A percentile compares a stretch with the other conserved stretches of the same genome.
Conservation (phyloP, 53 echinoderm and acorn worm species). For the Actinopyga echinites region DNA sequence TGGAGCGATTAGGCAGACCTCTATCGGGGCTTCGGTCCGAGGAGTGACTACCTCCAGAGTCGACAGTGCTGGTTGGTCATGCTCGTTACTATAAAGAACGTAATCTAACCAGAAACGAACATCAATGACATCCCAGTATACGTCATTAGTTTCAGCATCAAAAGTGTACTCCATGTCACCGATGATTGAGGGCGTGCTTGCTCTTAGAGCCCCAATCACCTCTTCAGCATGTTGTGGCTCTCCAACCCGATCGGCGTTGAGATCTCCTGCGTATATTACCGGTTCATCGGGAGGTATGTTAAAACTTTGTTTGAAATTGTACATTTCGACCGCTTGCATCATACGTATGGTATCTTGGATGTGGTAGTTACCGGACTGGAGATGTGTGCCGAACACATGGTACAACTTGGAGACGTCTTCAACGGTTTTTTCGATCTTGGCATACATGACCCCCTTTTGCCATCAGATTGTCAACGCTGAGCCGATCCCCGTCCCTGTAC, state of each 20-base stretch:
- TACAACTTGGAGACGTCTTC: conserved; percentile 55
- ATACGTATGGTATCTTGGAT: conserved; percentile 59
- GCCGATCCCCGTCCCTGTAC: conserved; percentile 52
- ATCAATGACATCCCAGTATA: conserved; percentile 49
- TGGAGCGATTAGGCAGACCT: conserved; percentile 56
- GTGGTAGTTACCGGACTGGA: conserved; percentile 65
- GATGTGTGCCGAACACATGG: conserved; percentile 87
- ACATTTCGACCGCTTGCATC: conserved; percentile 73
- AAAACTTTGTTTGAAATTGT: conserved; percentile 57
- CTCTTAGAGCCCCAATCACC: conserved; percentile 67
- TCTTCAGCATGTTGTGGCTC: conserved; percentile 64
- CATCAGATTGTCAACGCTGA: conserved; percentile 31
- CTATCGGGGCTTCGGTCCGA: conserved; percentile 42
- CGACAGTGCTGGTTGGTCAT: conserved; percentile 59
- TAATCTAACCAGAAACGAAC: conserved; percentile 72
- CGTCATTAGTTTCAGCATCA: conserved; percentile 72
- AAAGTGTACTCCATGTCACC: conserved; percentile 70
- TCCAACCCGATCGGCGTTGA: conserved; percentile 64
- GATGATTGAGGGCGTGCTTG: conserved; percentile 56
- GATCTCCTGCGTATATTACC: conserved; percentile 83
- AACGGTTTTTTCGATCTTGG: conserved; percentile 75
- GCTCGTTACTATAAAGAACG: conserved; percentile 66
- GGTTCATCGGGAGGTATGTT: conserved; percentile 69
- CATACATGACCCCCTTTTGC: conserved; percentile 87
- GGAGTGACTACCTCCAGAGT: conserved; percentile 62